Evolutionary conservation across 2,113 vertebrate genomes (phyloP).

Genomic region (Lontra canadensis): DNA sequence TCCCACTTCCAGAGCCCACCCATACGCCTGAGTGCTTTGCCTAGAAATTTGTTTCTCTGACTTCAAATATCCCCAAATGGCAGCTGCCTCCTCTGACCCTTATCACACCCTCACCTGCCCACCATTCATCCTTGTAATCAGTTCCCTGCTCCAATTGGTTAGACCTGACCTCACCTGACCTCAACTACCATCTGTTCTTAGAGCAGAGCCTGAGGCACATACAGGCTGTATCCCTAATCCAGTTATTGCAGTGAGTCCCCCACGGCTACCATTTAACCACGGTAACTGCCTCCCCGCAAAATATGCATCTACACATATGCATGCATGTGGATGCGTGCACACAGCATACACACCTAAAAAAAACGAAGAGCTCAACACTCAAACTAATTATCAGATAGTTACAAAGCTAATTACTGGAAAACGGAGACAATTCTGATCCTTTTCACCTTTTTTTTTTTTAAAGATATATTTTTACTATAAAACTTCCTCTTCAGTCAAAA

Average conservation of each 20-base stretch:
- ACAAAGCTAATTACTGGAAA: neutral
- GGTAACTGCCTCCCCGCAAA: neutral
- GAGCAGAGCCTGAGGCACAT: neutral
- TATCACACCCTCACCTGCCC: neutral
- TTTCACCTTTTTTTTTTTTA: neutral
- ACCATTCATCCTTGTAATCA: slow-evolving; percentile 59
- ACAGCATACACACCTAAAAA: neutral
- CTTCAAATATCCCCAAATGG: neutral
- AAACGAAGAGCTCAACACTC: neutral
- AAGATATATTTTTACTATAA: neutral
- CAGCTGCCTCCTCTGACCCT: neutral
- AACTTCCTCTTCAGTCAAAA: neutral
- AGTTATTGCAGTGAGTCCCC: neutral
- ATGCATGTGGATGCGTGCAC: rapidly evolving
- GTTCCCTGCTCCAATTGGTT: neutral
- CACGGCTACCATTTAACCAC: neutral
- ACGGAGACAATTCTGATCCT: neutral
- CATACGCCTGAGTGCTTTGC: neutral
- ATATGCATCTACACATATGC: neutral
- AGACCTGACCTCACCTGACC: slow-evolving; percentile 44
- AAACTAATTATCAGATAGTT: neutral
- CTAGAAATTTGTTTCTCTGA: slow-evolving; percentile 41
- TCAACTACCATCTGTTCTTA: slow-evolving; percentile 27
- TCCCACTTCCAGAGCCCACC: neutral
- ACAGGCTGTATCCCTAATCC: neutral